Evolutionary conservation across 2,797 vertebrate species (phyloP).

Genomic region (Squalus acanthias): DNA sequence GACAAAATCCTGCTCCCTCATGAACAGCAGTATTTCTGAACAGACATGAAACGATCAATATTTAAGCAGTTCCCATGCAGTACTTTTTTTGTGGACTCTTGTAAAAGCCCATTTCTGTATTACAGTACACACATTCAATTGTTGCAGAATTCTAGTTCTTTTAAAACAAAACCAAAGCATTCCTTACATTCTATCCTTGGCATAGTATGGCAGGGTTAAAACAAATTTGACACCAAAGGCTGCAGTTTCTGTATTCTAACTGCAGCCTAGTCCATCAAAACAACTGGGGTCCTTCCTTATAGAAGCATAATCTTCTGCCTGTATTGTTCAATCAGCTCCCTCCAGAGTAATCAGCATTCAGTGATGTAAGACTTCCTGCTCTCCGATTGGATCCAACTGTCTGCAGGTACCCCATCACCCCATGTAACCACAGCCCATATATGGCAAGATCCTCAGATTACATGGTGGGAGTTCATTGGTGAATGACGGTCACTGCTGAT

Average conservation of each 20-base stretch:
- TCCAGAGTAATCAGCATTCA: background rate
- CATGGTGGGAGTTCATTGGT: background rate
- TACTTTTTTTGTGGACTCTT: background rate
- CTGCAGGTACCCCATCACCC: constrained; percentile 54
- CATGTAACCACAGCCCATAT: constrained; percentile 48
- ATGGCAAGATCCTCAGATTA: constrained; percentile 40
- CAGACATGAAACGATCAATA: background rate
- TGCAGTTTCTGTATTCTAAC: background rate
- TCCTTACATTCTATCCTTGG: background rate
- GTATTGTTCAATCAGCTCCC: background rate
- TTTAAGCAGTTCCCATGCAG: background rate
- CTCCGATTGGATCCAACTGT: background rate
- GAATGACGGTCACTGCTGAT: background rate
- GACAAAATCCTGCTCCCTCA: too few relatives aligned
- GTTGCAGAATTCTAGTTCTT: background rate
- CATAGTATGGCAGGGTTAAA: background rate
- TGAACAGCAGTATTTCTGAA: background rate
- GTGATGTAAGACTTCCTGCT: background rate
- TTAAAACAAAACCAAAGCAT: background rate
- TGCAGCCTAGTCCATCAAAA: background rate
- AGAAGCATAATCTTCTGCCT: background rate
- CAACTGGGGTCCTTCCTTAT: too few relatives aligned
- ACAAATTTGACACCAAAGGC: background rate
- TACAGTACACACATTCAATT: background rate
- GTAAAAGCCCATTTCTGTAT: background rate